These are phyloP conservation scores for Limnothrissa miodon DNA, from an alignment of 2,113 vertebrate genomes.

Conservation along the genomic window DNA sequence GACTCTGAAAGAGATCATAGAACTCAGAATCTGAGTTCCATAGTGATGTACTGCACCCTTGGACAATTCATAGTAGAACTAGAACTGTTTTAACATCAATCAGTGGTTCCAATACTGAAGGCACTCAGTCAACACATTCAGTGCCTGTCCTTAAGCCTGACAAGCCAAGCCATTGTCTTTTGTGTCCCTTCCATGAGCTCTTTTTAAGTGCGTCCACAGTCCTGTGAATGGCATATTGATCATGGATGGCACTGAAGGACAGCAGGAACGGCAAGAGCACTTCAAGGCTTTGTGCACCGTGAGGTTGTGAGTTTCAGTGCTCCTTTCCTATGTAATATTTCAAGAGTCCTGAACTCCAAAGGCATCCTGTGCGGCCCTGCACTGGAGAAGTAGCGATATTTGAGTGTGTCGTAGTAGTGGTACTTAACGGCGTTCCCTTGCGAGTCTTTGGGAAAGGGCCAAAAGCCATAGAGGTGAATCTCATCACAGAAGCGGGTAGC, in stretches of 20 bases:
- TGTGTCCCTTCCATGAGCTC: not conserved
- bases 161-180: not conserved
- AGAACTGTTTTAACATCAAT: conserved; percentile 25
- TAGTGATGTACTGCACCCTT: not conserved
- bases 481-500: conserved; percentile 87
- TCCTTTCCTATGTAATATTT: conserved; percentile 78
- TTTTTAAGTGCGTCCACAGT: not conserved
- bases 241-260: not conserved
- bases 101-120: conserved; percentile 33
- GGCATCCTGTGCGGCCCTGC: conserved; percentile 87
- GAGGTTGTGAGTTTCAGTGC: conserved; percentile 85
- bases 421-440: conserved; percentile 83
- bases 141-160: not conserved
- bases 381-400: conserved; percentile 86
- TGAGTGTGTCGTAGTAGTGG: conserved; percentile 86
- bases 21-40: not conserved
- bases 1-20: conserved; percentile 6
- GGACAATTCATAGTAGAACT: not conserved
- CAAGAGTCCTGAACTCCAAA: conserved; percentile 83
- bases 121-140: conserved; percentile 19
- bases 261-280: conserved; percentile 1
- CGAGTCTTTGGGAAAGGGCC: conserved; percentile 86
- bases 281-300: conserved; percentile 77
- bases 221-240: not conserved
- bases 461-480: conserved; percentile 88